Base-by-base conservation (phyloP, 2,888 invertebrate species). In the Ormyrus labotus region DNA sequence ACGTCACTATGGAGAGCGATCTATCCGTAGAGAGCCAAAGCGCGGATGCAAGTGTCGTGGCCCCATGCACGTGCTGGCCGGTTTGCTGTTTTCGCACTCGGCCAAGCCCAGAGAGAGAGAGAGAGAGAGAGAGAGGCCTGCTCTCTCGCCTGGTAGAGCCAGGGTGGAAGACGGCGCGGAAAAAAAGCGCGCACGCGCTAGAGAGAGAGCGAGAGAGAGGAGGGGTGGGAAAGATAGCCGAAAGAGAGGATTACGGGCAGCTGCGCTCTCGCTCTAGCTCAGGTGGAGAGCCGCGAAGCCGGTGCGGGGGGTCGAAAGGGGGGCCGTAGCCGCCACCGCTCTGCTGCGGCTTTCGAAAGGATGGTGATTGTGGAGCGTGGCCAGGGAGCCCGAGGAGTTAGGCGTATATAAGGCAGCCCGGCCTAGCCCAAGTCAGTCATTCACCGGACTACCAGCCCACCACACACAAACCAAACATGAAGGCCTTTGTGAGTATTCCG, bases 361-460 rank as follows among this genome's bases (percentile, higher is more conserved):
- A 91, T 90, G 89, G 90, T 89, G 90, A 90, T 91, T 90, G 90
- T 89, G 89, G 89, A 74, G 84, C 89, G 89, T 88, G 88, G 89
- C 87, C 87, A 88, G 88, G 89, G 89, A 78, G 73, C 70, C 72
- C 58, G 45, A 19, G 71, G 87, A 90, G 88, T 89, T 90, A 87
- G 90, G 89, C 88, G 90, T 91, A 91, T 91, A 91, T 89, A 91
- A 91, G 88, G 89, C 89, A 88, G 78, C 87, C 86, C 87, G 87
- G 85, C 90, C 90, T 87, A 86, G 88, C 88, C 90, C 88, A 90
- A 90, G 90, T 90, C 90, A 91, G 90, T 91, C 90, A 91, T 89
- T 91, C 90, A 90, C 90, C 88, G 90, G 90, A 89, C 90, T 89
- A 90, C 88, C 89, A 90, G 89, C 88, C 90, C 90, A 90, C 88